Evolutionary conservation across 2,797 vertebrate genomes (phyloP).

Genomic region (Tympanoctomys barrerae): DNA sequence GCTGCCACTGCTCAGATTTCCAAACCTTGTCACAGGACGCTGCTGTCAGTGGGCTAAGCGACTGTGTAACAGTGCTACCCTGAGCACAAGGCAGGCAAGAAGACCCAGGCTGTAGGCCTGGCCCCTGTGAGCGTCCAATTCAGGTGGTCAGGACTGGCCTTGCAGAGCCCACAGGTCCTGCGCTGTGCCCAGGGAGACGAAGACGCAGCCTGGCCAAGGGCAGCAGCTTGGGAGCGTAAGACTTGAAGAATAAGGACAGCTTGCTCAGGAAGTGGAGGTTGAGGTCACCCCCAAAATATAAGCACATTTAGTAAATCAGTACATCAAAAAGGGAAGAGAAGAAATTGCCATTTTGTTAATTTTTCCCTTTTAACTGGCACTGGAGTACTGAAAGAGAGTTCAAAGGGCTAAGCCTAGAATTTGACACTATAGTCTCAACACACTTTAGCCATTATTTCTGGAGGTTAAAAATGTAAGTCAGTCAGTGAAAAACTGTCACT

Average conservation of each 20-base stretch:
- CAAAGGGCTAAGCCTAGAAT: neutral
- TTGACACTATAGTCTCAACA: neutral
- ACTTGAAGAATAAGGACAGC: neutral
- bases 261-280: neutral
- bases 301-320: neutral
- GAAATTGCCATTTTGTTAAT: neutral
- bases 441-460: neutral
- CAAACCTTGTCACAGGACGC: neutral
- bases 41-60: neutral
- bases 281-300: neutral
- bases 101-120: neutral
- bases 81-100: neutral
- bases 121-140: neutral
- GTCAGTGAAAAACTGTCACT: neutral
- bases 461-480: neutral
- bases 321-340: neutral
- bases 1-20: neutral
- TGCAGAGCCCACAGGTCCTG: neutral
- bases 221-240: neutral
- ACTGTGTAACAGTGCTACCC: neutral
- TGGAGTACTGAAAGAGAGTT: neutral
- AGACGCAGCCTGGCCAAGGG: neutral
- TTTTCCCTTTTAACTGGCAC: neutral
- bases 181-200: too few species aligned
- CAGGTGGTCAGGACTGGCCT: neutral